Base-by-base conservation (phyloP, 2,113 vertebrate genomes). In the Hydropotes inermis region DNA sequence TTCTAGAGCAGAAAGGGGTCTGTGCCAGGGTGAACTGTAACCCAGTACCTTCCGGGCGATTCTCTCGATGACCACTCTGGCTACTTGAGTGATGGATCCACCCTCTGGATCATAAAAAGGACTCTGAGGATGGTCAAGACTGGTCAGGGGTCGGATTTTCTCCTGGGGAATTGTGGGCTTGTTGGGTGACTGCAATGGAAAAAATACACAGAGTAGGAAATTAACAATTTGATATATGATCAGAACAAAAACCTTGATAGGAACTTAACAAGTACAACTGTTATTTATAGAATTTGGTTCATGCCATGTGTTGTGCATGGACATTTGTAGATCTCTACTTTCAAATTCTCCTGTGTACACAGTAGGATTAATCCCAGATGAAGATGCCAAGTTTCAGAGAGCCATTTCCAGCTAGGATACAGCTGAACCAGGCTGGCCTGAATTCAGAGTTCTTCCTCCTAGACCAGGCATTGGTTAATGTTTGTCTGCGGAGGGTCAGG, bases 31-130 rank as follows among this genome's bases (percentile, higher is more conserved):
- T 16, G 28, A 83, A 5, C 70, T 91, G 86, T 82, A 36, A 3
- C 5, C 30, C 67, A 64, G 5, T 99, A 99, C 99, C 99, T 99
- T 99, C 97, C 99, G 99, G 89, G 99, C 99, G 28, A 99, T 99
- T 98, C 99, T 99, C 95, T 99, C 99, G 89, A 99, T 99, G 94
- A 99, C 98, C 81, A 99, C 99, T 98, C 99, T 99, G 95, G 99
- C 99, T 92, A 99, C 99, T 83, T 99, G 99, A 81, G 99, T 99
- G 98, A 99, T 99, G 60, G 99, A 99, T 0, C 99, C 99, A 55
- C 99, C 99, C 97, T 99, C 99, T 57, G 99, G 99, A 89, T 99
- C 99, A 14, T 99, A 99, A 98, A 99, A 99, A n/a, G 99, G 99
- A 98, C 99, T 99, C 95, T 99, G 99, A 64, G 99, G 99, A 93